phyloP scores from a whole-genome alignment of 1,140 invertebrate genomes.

The Helicoverpa zea region DNA sequence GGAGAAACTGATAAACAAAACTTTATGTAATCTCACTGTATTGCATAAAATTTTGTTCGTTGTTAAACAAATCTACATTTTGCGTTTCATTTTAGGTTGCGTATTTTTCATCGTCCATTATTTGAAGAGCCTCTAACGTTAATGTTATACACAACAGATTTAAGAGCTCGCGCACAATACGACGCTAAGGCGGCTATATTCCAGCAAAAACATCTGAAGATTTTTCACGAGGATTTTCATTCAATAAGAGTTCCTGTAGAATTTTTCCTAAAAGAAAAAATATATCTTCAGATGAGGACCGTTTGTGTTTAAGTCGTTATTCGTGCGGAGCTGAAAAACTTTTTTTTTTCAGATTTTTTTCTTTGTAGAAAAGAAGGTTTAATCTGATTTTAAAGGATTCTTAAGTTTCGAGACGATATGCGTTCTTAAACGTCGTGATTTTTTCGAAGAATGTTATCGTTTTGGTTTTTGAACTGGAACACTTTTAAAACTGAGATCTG shows the following conservation, averaged over 20 bases:
- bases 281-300: conserved; percentile 37
- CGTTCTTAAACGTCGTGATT: not conserved
- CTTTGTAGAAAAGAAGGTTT: conserved; percentile 31
- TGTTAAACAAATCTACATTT: not conserved
- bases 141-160: conserved; percentile 36
- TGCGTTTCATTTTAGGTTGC: not conserved
- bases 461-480: not conserved
- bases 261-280: conserved; percentile 42
- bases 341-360: conserved; percentile 29
- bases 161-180: conserved; percentile 34
- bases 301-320: conserved; percentile 42
- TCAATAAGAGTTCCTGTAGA: conserved; percentile 40
- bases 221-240: conserved; percentile 42
- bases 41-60: too few relatives aligned
- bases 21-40: too few relatives aligned
- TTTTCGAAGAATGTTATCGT: not conserved
- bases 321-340: conserved; percentile 12
- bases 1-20: too few relatives aligned
- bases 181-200: conserved; percentile 1
- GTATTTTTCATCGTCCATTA: conserved; percentile 8
- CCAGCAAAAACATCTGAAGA: conserved; percentile 35
- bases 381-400: conserved; percentile 32
- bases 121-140: not conserved
- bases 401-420: conserved; percentile 14
- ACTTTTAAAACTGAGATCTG: not conserved